Evolutionary conservation across 2,797 vertebrate genomes (phyloP).

Genomic region (Pangasius larnaudii): DNA sequence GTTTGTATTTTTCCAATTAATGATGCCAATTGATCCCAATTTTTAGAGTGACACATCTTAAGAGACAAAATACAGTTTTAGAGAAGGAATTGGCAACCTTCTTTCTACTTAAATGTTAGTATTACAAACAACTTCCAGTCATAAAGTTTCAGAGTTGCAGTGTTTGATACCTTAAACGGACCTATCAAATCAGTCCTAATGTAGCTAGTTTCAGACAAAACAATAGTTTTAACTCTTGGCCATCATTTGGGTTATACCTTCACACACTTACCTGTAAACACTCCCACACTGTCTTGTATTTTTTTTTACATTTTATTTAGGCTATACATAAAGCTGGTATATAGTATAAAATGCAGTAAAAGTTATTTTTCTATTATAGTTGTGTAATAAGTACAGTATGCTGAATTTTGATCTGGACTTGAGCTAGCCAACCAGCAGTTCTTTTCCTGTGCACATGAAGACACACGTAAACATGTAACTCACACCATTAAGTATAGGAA

Average conservation of each 20-base stretch:
- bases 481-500: background rate
- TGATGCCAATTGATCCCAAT: background rate
- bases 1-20: background rate
- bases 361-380: background rate
- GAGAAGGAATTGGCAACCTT: background rate
- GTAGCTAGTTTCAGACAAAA: background rate
- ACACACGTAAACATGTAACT: background rate
- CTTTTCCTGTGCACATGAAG: background rate
- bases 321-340: background rate
- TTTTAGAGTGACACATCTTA: background rate
- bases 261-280: background rate
- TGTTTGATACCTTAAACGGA: background rate
- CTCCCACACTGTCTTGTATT: background rate
- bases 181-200: background rate
- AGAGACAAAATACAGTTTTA: background rate
- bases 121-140: background rate
- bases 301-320: background rate
- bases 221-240: background rate
- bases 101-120: background rate
- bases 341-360: background rate
- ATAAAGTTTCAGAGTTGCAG: background rate
- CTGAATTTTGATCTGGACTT: background rate
- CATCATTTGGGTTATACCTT: background rate
- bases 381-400: too few relatives aligned
- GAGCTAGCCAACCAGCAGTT: background rate